These are phyloP conservation scores for Hemichromis elongatus DNA, from an alignment of 2,113 vertebrate species.

Conservation along the genomic window DNA sequence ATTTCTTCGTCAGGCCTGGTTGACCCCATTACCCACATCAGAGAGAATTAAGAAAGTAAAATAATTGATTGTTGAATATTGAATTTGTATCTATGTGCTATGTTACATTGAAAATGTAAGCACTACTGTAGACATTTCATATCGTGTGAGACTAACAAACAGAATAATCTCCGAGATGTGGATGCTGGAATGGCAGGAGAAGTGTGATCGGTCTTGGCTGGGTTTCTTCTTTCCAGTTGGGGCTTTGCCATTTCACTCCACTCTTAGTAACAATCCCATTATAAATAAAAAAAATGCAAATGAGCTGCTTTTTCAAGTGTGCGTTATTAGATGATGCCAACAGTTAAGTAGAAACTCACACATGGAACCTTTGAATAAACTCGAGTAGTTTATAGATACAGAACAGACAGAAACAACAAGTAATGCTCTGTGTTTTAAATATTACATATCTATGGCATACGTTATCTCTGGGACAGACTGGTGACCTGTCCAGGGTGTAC, in stretches of 20 bases:
- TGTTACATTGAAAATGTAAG: slow-evolving; percentile 7
- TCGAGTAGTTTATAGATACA: background rate
- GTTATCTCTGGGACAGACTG: background rate
- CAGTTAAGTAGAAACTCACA: background rate
- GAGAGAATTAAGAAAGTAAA: slow-evolving; percentile 40
- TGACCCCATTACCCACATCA: slow-evolving; percentile 72
- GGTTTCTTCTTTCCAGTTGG: background rate
- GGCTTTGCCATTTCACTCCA: background rate
- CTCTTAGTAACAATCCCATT: background rate
- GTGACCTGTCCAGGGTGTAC: background rate
- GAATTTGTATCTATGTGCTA: slow-evolving; percentile 13
- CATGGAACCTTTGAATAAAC: background rate
- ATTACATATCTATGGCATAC: background rate
- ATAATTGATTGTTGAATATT: slow-evolving; percentile 28
- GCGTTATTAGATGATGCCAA: background rate
- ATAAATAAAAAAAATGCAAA: background rate
- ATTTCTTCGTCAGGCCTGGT: slow-evolving; percentile 71
- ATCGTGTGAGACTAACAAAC: background rate
- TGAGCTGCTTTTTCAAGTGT: background rate
- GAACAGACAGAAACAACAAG: background rate
- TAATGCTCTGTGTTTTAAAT: background rate
- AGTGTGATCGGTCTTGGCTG: background rate
- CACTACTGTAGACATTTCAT: background rate
- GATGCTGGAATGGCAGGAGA: background rate
- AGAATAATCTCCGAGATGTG: background rate